phyloP scores from a whole-genome alignment of 2,113 vertebrate genomes.

The Chaenogobius annularis region DNA sequence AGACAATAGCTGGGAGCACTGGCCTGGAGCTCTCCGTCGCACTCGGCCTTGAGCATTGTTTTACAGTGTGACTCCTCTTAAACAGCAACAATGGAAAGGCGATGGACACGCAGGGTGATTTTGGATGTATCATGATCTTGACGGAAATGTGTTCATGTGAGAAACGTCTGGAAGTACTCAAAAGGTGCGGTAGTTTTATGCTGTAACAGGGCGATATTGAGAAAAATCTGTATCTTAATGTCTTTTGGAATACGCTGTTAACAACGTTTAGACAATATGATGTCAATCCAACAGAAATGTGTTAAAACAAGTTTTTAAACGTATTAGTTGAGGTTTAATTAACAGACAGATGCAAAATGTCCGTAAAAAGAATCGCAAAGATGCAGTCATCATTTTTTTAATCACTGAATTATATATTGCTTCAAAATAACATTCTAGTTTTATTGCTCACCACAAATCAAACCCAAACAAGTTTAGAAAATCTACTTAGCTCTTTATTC shows the following conservation, averaged over 20 bases:
- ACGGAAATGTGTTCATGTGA: constrained; percentile 28
- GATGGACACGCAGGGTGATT: constrained; percentile 12
- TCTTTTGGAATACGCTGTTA: no score
- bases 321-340: no score
- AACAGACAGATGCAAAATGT: no score
- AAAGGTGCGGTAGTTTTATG: not conserved
- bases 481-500: not conserved
- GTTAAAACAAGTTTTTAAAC: no score
- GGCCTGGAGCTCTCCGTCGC: constrained; percentile 22
- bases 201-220: not conserved
- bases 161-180: not conserved
- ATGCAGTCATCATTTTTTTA: no score
- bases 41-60: constrained; percentile 47
- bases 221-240: no score
- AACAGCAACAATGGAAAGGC: constrained; percentile 1
- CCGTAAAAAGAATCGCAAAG: no score
- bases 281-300: no score
- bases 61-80: constrained; percentile 18
- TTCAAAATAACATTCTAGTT: no score
- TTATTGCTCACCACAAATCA: no score
- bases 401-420: no score
- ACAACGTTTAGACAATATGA: no score
- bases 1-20: constrained; percentile 47
- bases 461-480: not conserved
- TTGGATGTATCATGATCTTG: constrained; percentile 5